Evolutionary conservation across 2,113 vertebrate species (phyloP).

Genomic region (Vicugna pacos): DNA sequence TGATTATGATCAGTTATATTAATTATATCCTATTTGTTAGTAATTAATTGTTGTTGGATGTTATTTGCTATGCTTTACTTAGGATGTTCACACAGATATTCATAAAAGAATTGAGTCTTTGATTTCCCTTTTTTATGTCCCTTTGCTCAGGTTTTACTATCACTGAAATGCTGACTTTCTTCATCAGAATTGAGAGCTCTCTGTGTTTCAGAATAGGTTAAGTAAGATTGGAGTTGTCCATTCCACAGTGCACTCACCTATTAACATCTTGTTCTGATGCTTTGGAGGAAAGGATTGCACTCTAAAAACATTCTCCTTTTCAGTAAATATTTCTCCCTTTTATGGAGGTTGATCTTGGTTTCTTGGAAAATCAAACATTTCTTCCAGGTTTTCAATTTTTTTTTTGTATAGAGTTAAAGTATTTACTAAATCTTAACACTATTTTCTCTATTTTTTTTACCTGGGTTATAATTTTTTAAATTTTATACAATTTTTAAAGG

Average conservation of each 20-base stretch:
- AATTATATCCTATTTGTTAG: not conserved
- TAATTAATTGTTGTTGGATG: not conserved
- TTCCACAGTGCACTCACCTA: not conserved
- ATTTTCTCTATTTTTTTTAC: constrained; percentile 1
- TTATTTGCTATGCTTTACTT: not conserved
- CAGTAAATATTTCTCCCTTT: not conserved
- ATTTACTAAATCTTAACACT: not conserved
- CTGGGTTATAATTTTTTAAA: too few relatives aligned
- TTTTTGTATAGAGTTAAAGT: not conserved
- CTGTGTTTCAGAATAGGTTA: not conserved
- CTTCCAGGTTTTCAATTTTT: constrained; percentile 5
- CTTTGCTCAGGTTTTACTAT: not conserved
- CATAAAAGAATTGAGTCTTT: not conserved
- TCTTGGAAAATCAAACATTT: not conserved
- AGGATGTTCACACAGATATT: not conserved
- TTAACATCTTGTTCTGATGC: not conserved
- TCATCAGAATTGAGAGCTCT: not conserved
- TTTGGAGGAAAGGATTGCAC: not conserved
- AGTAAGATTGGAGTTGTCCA: not conserved
- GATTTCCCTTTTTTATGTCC: not conserved
- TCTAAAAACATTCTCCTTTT: not conserved
- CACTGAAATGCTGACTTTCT: not conserved
- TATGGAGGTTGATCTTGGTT: not conserved
- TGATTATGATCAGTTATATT: not conserved
- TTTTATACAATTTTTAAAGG: too few relatives aligned